These are phyloP conservation scores for Balaenoptera acutorostrata DNA, from an alignment of 2,113 vertebrate species.

Conservation along the genomic window DNA sequence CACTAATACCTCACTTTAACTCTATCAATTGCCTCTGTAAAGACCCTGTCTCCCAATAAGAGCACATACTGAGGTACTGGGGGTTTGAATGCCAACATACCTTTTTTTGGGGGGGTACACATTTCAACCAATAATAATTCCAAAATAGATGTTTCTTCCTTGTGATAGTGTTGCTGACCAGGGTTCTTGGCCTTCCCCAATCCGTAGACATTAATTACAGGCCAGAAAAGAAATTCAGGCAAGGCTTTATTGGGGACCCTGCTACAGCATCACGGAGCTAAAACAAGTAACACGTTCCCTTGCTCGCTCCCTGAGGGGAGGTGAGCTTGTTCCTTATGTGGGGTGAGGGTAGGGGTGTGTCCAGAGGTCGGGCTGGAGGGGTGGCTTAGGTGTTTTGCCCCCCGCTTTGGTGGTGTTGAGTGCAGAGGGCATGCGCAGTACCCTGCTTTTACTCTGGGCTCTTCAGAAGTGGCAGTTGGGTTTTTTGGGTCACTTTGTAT, in stretches of 20 bases:
- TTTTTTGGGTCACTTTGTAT: background rate
- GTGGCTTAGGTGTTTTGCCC: background rate
- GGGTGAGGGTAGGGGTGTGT: background rate
- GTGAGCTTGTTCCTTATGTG: background rate
- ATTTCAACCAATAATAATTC: background rate
- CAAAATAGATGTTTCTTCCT: background rate
- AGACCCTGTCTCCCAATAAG: background rate
- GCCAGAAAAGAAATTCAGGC: background rate
- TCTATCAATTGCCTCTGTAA: too few relatives aligned
- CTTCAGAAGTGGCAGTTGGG: background rate
- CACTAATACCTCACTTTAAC: background rate
- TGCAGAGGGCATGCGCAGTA: background rate
- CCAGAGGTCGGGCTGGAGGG: rapidly evolving
- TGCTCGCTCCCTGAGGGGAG: background rate
- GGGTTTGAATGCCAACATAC: background rate
- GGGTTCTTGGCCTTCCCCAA: too few relatives aligned
- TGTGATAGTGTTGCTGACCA: too few relatives aligned
- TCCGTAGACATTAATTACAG: background rate
- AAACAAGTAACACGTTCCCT: background rate
- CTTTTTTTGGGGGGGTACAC: background rate
- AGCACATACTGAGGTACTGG: background rate
- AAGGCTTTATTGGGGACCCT: background rate
- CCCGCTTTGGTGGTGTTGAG: background rate
- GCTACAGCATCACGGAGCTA: background rate
- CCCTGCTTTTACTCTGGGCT: background rate